Evolutionary conservation across 2,113 vertebrate genomes (phyloP).

Genomic region (Poeciliopsis turrubarensis): DNA sequence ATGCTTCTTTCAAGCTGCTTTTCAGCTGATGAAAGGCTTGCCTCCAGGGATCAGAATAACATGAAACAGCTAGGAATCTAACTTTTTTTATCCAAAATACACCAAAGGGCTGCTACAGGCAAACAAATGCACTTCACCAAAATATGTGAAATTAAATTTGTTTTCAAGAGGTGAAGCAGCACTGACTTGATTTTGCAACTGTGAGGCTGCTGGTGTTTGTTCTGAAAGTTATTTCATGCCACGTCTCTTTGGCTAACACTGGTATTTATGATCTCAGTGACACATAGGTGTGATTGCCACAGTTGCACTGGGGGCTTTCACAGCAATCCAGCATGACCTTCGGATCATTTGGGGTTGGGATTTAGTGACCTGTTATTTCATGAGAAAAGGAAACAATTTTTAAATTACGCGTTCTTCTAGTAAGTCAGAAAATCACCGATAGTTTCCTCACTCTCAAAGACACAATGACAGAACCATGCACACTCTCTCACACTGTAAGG

Average conservation of each 20-base stretch:
- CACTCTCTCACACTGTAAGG: background rate
- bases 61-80: slow-evolving; percentile 51
- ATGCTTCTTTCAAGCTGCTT: slow-evolving; percentile 47
- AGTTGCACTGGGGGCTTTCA: background rate
- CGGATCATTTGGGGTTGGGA: slow-evolving; percentile 1
- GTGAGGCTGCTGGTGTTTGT: slow-evolving; percentile 13
- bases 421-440: background rate
- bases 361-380: slow-evolving; percentile 4
- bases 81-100: slow-evolving; percentile 36
- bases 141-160: slow-evolving; percentile 33
- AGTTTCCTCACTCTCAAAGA: background rate
- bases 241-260: slow-evolving; percentile 12
- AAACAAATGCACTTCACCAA: slow-evolving; percentile 42
- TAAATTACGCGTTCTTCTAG: background rate
- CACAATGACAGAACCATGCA: too few species aligned
- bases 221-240: background rate
- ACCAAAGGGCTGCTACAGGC: slow-evolving; percentile 52
- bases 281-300: background rate
- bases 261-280: slow-evolving; percentile 15
- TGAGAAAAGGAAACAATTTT: slow-evolving; percentile 1
- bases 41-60: slow-evolving; percentile 50
- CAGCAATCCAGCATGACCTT: background rate
- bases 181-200: slow-evolving; percentile 16
- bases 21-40: slow-evolving; percentile 63
- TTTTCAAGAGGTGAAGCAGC: slow-evolving; percentile 24